phyloP scores from a whole-genome alignment of 2,113 vertebrate genomes.

The Globicephala melas region DNA sequence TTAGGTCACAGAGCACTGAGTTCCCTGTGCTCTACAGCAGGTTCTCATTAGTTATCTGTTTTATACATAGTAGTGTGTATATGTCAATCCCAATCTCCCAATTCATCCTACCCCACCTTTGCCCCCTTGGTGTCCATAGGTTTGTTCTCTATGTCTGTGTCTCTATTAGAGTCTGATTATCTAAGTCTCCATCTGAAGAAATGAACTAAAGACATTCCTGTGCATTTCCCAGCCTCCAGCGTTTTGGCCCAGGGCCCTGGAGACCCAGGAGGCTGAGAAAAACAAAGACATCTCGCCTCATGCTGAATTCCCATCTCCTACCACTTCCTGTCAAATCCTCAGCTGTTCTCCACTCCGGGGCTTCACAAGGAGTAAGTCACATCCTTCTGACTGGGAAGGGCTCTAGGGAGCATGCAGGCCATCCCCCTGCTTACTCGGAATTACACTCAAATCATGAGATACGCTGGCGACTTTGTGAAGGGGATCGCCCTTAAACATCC shows the following conservation, averaged over 20 bases:
- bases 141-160: too few relatives aligned
- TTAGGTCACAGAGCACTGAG: too few relatives aligned
- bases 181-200: neutral
- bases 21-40: too few relatives aligned
- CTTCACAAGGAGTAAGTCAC: neutral
- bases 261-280: slow-evolving; percentile 41
- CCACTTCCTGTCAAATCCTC: slow-evolving; percentile 22
- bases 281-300: neutral
- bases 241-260: slow-evolving; percentile 16
- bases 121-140: too few relatives aligned
- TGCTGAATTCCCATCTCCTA: neutral
- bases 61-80: too few relatives aligned
- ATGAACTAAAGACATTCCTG: neutral
- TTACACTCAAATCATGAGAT: neutral
- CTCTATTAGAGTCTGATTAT: neutral
- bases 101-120: too few relatives aligned
- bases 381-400: neutral
- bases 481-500: neutral
- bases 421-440: neutral
- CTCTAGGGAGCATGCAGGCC: neutral
- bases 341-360: neutral
- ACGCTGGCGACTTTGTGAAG: neutral
- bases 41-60: too few relatives aligned
- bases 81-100: too few relatives aligned
- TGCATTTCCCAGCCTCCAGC: neutral